Base-by-base conservation (phyloP, 2,888 invertebrate genomes). In the Nemotelus nigrinus region DNA sequence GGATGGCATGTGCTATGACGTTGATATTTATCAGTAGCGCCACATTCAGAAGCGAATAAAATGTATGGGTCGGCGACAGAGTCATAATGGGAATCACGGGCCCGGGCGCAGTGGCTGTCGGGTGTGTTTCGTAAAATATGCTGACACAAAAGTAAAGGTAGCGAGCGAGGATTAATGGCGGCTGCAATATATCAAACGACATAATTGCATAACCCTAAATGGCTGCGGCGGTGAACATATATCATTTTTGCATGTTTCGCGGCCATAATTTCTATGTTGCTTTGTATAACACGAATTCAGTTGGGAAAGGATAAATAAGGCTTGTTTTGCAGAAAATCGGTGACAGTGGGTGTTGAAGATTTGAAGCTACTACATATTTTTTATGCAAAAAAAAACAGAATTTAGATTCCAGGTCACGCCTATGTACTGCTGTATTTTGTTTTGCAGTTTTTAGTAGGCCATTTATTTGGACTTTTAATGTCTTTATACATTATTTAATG, bases 171-270 rank as follows among this genome's bases (percentile, higher is more conserved):
- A 74, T 74, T 74, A 60, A 74, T 74, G 74, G 74, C 50, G 74
- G 74, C 60, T 74, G 57, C 74, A 74, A 74, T 74, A 74, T 60
- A 74, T 74, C 74, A 74, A 74, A 39, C 55, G 39, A 48, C 60
- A 63, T 74, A 74, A 74, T 74, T 74, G 74, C 74, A 74, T 74
- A 74, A 74, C 74, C 74, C 74, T 74, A 63, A 74, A 74, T 74
- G 74, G 10, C 74, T 63, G 41, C 63, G 48, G 74, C 10, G 48
- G 48, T 25, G 8, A 7, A 10, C 58, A 41, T 74, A 74, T 74
- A 74, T 74, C 74, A 74, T 60, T 74, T 74, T 74, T 74, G 74
- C 74, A 74, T 74, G 74, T 74, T 74, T 74, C 7, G 74, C 74
- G 74, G 39, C 74, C 60, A 74, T 74, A 74, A 74, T 74, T 74